Conservation (phyloP, 2,113 vertebrate species). For the Xyrauchen texanus region DNA sequence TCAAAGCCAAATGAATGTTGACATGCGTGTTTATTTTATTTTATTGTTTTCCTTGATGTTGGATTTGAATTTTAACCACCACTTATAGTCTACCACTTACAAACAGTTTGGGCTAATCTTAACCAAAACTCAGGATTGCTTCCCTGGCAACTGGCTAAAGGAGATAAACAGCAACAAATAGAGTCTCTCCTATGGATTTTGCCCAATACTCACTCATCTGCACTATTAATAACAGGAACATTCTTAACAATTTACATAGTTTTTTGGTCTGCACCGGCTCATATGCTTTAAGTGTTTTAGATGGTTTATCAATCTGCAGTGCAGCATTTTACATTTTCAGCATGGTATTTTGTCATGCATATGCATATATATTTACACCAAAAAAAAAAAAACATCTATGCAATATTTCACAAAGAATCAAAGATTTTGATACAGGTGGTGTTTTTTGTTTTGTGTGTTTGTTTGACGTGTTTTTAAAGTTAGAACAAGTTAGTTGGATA, state of each 20-base stretch:
- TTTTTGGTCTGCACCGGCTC: neutral
- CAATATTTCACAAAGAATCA: neutral
- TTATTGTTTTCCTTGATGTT: slow-evolving; percentile 41
- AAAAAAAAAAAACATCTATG: too few relatives aligned
- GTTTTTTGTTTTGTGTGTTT: neutral
- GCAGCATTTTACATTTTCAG: neutral
- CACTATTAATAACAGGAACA: neutral
- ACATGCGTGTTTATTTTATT: slow-evolving; percentile 51
- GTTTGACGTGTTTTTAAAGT: slow-evolving; percentile 17
- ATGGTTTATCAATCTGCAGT: neutral
- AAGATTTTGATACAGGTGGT: neutral
- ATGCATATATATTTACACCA: too few relatives aligned
- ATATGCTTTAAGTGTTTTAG: neutral
- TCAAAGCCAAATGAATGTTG: slow-evolving; percentile 79
- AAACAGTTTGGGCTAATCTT: slow-evolving; percentile 34
- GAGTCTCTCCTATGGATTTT: neutral
- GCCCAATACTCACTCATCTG: slow-evolving; percentile 16
- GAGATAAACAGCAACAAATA: neutral
- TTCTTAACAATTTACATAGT: neutral
- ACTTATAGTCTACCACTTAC: slow-evolving; percentile 45
- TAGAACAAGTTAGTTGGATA: slow-evolving; percentile 17
- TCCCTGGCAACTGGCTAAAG: neutral
- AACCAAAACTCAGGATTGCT: slow-evolving; percentile 30
- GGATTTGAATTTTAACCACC: slow-evolving; percentile 58
- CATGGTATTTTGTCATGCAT: too few relatives aligned